These are phyloP conservation scores for Agrenia bidenticulata DNA, from an alignment of 2,888 invertebrate genomes.

Conservation along the genomic window DNA sequence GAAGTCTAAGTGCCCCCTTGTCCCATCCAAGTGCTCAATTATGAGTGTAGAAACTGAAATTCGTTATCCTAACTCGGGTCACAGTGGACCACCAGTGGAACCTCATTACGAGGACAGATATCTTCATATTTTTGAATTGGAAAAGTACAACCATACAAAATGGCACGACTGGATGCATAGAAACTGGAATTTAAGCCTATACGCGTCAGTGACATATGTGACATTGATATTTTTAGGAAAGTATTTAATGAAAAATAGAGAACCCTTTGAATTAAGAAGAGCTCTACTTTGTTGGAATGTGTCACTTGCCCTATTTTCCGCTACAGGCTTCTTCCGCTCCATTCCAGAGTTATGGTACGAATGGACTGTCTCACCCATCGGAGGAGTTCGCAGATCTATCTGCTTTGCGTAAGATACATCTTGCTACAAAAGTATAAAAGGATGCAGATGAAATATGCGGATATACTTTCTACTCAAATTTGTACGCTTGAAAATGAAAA, in stretches of 20 bases:
- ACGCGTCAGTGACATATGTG: conserved; percentile 87
- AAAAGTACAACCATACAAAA: conserved; percentile 40
- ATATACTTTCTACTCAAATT: neutral
- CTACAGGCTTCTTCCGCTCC: conserved; percentile 87
- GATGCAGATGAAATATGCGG: neutral
- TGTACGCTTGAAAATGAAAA: too few species aligned
- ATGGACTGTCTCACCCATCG: conserved; percentile 41
- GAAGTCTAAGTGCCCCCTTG: too few species aligned
- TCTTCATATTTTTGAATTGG: conserved; percentile 37
- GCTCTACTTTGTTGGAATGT: conserved; percentile 91
- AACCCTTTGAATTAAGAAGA: conserved; percentile 83
- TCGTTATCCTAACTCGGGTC: conserved; percentile 4
- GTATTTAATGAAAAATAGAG: conserved; percentile 87
- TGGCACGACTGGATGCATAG: conserved; percentile 57
- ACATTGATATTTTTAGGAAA: conserved; percentile 90
- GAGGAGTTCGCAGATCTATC: conserved; percentile 82
- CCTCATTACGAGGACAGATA: conserved; percentile 41
- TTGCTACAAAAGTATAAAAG: too few species aligned
- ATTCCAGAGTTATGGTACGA: conserved; percentile 87
- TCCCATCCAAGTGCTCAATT: too few species aligned
- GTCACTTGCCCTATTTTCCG: conserved; percentile 87
- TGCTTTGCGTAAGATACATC: conserved; percentile 78
- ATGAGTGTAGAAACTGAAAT: neutral
- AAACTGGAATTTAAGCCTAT: conserved; percentile 92
- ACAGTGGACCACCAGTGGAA: conserved; percentile 39